Base-by-base conservation (phyloP, 2,113 vertebrate genomes). In the Delphinapterus leucas region DNA sequence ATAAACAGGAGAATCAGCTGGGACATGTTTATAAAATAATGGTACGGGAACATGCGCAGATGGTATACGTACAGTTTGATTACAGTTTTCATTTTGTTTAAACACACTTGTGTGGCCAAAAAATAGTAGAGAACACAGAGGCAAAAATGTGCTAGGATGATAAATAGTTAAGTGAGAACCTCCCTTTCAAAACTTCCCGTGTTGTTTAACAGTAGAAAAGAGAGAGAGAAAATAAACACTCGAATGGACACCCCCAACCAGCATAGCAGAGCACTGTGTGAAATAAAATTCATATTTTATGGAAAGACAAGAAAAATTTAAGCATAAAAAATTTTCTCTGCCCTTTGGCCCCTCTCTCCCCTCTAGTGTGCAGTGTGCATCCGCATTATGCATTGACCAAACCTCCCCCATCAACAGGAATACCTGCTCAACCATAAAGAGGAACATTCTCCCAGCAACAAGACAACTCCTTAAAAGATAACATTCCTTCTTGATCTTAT, bases 161-260 rank as follows among this genome's bases (percentile, higher is more conserved):
- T 80, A 36, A 95, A 65, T 31, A 76, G 60, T 13, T 77, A 38
- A 85, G n/a, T 73, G 77, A 95, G 86, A 68, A 17, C 53, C 87
- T 92, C 36, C 68, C 70, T 96, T 93, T 89, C 49, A 90, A 95
- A 93, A 70, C 31, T 53, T 92, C 90, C 93, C 47, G 55, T 92
- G 90, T 76, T 96, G 76, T 93, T 93, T 63, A 92, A 70, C 49
- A 70, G 38, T 20, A 63, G 90, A 67, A 77, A 71, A 77, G 13
- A 77, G 15, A 18, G n/a, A 68, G 33, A 90, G 31, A 88, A 53
- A 90, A 84, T 18, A 85, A 65, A 82, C 26, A 67, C 31, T 36
- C 17, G 12, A 23, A 28, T 36, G n/a, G n/a, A 68, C 55, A 73
- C 38, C 10, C 18, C 33, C 70, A 65, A 53, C 26, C 61, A 70